These are phyloP conservation scores for Ferdinandea cuprea DNA, from an alignment of 2,888 invertebrate genomes.

Conservation along the genomic window DNA sequence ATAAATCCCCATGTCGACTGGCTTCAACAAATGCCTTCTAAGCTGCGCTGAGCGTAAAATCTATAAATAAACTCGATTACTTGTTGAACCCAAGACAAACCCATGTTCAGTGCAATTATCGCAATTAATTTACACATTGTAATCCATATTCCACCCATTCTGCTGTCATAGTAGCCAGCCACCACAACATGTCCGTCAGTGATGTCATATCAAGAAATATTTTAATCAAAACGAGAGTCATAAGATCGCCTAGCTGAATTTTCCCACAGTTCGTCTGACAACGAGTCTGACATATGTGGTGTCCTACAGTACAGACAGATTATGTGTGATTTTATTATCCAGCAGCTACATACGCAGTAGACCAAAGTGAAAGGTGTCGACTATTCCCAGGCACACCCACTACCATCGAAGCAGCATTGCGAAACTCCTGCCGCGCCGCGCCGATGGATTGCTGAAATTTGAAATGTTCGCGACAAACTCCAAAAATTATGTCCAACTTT, in stretches of 20 bases:
- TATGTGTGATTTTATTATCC: conserved; percentile 16
- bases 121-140: conserved; percentile 16
- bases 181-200: conserved; percentile 19
- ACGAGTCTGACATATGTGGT: neutral
- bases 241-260: conserved; percentile 7
- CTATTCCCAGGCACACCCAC: conserved; percentile 56
- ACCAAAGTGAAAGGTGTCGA: conserved; percentile 47
- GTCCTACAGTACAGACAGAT: conserved; percentile 21
- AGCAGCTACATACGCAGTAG: conserved; percentile 21
- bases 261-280: conserved; percentile 38
- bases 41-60: neutral
- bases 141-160: conserved; percentile 9
- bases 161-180: neutral
- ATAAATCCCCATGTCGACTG: too few relatives aligned
- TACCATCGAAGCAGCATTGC: neutral
- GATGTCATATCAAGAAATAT: conserved; percentile 59
- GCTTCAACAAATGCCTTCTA: neutral
- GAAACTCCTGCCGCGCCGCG: neutral
- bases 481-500: conserved; percentile 8
- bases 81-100: neutral
- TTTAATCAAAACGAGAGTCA: conserved; percentile 44
- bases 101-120: neutral
- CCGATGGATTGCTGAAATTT: conserved; percentile 23
- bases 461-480: conserved; percentile 22
- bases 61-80: conserved; percentile 7